phyloP scores from a whole-genome alignment of 2,113 vertebrate genomes.

The Pipa parva region DNA sequence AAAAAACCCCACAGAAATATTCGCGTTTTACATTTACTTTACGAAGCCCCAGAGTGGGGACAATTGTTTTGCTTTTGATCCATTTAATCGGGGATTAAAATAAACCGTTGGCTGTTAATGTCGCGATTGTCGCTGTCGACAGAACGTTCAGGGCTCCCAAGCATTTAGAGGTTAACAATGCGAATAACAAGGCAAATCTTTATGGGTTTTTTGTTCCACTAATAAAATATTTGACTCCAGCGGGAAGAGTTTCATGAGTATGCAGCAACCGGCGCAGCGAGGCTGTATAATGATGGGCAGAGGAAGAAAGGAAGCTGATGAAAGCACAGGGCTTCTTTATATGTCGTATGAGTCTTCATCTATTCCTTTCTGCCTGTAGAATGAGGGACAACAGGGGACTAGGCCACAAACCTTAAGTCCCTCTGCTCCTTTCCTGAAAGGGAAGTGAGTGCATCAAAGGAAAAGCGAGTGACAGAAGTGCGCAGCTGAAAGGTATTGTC shows the following conservation, averaged over 20 bases:
- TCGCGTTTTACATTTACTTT: too few species aligned
- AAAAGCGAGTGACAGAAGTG: slow-evolving; percentile 60
- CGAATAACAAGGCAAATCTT: too few species aligned
- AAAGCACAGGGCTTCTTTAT: slow-evolving; percentile 51
- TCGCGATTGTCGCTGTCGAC: too few species aligned
- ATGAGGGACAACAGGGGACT: slow-evolving; percentile 56
- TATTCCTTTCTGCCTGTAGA: slow-evolving; percentile 56
- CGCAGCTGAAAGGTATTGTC: slow-evolving; percentile 58
- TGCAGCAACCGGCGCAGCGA: slow-evolving; percentile 35
- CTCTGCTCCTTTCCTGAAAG: slow-evolving; percentile 56
- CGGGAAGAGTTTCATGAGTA: slow-evolving; percentile 44
- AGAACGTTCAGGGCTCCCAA: too few species aligned
- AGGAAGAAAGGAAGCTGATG: slow-evolving; percentile 60
- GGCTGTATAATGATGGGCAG: slow-evolving; percentile 56
- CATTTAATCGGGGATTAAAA: too few species aligned
- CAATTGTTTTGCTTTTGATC: too few species aligned
- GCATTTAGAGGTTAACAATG: too few species aligned
- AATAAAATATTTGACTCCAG: slow-evolving; percentile 48
- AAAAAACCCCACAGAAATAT: too few species aligned
- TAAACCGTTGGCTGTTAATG: too few species aligned
- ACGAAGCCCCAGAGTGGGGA: too few species aligned
- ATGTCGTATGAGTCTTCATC: slow-evolving; percentile 46
- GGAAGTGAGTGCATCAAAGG: slow-evolving; percentile 68
- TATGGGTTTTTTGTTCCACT: slow-evolving; percentile 32
- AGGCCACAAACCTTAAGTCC: slow-evolving; percentile 55